Evolutionary conservation across 2,888 invertebrate genomes (phyloP), one percentile per base, ranked within the genome.

Genomic region (Hypselothyrea guttata): DNA sequence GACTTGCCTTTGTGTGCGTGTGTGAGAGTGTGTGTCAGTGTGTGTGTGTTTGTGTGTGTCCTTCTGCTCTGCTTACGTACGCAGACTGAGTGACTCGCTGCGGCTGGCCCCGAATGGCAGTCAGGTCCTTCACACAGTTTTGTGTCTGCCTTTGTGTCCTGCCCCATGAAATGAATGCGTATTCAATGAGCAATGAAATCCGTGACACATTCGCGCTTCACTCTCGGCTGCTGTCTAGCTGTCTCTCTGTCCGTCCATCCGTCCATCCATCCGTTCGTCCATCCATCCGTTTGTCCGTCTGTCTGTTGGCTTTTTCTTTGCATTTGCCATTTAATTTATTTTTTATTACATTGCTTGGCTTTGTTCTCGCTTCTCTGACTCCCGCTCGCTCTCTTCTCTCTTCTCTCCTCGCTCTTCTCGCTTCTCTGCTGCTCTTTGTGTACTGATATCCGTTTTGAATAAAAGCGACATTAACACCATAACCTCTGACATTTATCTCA

Each of bases 11-110:
- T 66, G 48, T 40, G 4, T 38, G 51, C 54, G 52, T 38, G 35
- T 41, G 40, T 41, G 37, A 33, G 22, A 35, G 13, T 44, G 16
- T 41, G 35, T 46, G 31, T 58, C 31, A 55, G 11, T 38, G 15
- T 46, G 40, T 59, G 41, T 44, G 47, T 46, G 41, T 54, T 33
- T 49, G 31, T 49, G 71, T 64, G 58, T 86, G 84, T 87, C 86
- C 86, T 86, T 86, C 86, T 73, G 71, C 71, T n/a, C n/a, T 76
- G 82, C 81, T 81, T 81, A 86, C 86, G 86, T 86, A 81, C 85
- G 85, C 86, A 81, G 86, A 84, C 86, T 78, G 85, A 82, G 65
- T 81, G 81, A 86, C 81, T 81, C 84, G 84, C 71, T 83, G 83
- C 81, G 86, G 78, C 86, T 82, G 84, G 73, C 71, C 72, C 73